These are phyloP conservation scores for Ageneiosus marmoratus DNA, from an alignment of 2,113 vertebrate species.

Conservation along the genomic window DNA sequence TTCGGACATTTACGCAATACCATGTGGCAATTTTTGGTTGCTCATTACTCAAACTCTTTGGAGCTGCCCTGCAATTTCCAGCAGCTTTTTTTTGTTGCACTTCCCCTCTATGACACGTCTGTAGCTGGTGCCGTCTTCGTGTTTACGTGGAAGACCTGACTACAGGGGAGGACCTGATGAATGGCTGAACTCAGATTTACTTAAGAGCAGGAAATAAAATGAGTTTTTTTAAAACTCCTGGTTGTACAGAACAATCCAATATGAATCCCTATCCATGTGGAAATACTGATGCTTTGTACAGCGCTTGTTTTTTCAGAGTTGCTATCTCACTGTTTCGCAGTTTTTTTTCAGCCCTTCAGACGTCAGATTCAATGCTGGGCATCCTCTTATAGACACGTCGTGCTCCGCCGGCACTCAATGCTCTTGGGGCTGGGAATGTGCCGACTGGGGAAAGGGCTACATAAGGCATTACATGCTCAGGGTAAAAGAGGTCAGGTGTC, in stretches of 20 bases:
- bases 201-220: constrained; percentile 42
- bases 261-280: constrained; percentile 36
- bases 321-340: not conserved
- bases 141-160: constrained; percentile 54
- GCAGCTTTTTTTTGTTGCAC: constrained; percentile 24
- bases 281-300: constrained; percentile 32
- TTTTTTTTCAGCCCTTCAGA: constrained; percentile 65
- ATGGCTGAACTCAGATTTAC: constrained; percentile 31
- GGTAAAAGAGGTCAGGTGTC: constrained; percentile 74
- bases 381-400: constrained; percentile 95
- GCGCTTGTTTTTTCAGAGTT: constrained; percentile 18
- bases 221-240: constrained; percentile 15
- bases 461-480: constrained; percentile 93
- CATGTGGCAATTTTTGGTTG: constrained; percentile 35
- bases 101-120: constrained; percentile 23
- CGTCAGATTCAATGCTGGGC: constrained; percentile 98
- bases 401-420: constrained; percentile 93
- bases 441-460: constrained; percentile 88
- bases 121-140: constrained; percentile 33
- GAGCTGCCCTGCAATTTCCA: constrained; percentile 47
- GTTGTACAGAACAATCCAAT: constrained; percentile 40
- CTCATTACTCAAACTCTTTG: constrained; percentile 41
- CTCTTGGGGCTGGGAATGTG: constrained; percentile 86
- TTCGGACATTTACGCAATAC: not conserved
- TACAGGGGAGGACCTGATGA: constrained; percentile 51